Conservation (phyloP, 1,140 invertebrate genomes). For the Batillaria attramentaria region DNA sequence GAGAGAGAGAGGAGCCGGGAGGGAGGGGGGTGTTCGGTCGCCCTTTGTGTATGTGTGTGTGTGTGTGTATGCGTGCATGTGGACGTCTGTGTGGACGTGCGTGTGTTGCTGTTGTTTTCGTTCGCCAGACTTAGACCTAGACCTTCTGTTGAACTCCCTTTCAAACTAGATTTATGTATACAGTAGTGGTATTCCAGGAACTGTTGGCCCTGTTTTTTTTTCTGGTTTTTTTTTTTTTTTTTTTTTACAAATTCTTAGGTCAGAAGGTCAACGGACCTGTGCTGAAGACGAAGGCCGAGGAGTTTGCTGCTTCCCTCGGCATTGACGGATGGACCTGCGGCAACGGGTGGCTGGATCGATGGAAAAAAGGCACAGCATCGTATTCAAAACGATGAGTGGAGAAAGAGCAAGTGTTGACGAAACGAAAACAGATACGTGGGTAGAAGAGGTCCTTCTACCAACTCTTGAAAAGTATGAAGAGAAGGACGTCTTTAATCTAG, state of each 20-base stretch:
- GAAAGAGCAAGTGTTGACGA: neutral
- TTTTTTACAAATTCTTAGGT: too few relatives aligned
- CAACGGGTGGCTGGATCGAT: neutral
- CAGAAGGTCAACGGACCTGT: neutral
- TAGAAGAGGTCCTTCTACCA: neutral
- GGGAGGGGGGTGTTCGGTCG: too few relatives aligned
- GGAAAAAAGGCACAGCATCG: conserved; percentile 9
- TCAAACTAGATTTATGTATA: neutral
- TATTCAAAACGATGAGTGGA: neutral
- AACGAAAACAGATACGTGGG: neutral
- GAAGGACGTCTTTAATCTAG: conserved; percentile 42
- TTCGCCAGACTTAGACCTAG: neutral
- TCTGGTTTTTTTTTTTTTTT: too few relatives aligned
- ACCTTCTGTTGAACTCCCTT: neutral
- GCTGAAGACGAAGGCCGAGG: neutral
- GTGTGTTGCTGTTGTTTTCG: too few relatives aligned
- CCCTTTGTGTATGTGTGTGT: too few relatives aligned
- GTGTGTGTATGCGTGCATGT: too few relatives aligned
- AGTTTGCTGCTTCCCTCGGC: neutral
- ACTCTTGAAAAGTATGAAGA: neutral
- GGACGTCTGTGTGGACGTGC: too few relatives aligned
- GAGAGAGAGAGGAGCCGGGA: too few relatives aligned
- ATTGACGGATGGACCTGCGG: neutral
- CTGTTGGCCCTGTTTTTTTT: neutral
- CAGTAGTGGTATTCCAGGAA: neutral